Evolutionary conservation across 2,888 invertebrate genomes (phyloP), one percentile per base, ranked within the genome.

Genomic region (Epiblema foenella): DNA sequence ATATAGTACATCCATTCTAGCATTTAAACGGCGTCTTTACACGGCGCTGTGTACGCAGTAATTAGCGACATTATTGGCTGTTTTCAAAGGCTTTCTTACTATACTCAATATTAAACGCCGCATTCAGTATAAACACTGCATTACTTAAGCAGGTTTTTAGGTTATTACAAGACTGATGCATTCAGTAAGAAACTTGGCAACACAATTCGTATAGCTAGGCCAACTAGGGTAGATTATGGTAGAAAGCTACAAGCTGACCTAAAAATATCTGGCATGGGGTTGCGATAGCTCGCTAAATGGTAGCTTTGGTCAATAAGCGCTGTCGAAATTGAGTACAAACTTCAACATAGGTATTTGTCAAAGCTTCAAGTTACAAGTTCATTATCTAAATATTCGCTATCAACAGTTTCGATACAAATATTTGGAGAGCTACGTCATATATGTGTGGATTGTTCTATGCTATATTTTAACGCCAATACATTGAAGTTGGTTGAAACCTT

Each of bases 161-260:
- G 70, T 66, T 60, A 42, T 66, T 79, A 76, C 73, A 80, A 76
- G 80, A 81, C 81, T 88, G 89, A 89, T 83, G 88, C 87, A 90
- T 82, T 82, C 79, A 78, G 79, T 80, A 83, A 83, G 82, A 86
- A 85, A 89, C 86, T 92, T 92, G 91, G 91, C 91, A 91, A 80
- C 65, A 81, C 82, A 80, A 75, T 79, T 77, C 75, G 75, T 76
- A 81, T 79, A 78, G 81, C 81, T 81, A 84, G 83, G 89, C 91
- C 91, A 92, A 92, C 85, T 86, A 76, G 82, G 85, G 85, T 89
- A 88, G 88, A 81, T 88, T 87, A 89, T 82, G 85, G 81, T 80
- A 77, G 82, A 81, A 79, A 77, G 82, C 81, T 85, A 82, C 86
- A 87, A 82, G 82, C 86, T 88, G 89, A 88, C 91, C 90, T 81